Evolutionary conservation across 2,888 invertebrate species (phyloP).

Genomic region (Drosophila kambysellisi): DNA sequence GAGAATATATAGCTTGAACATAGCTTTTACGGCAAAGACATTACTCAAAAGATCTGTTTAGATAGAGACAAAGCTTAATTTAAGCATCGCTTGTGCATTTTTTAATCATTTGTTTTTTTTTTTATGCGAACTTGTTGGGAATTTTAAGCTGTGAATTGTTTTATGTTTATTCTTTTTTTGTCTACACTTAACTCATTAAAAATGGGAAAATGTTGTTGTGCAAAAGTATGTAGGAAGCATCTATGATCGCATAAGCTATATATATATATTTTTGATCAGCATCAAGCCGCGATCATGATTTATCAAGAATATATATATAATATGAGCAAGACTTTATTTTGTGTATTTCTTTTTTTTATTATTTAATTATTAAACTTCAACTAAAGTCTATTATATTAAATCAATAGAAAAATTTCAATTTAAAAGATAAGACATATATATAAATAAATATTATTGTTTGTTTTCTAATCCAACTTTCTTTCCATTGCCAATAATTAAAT

Average conservation of each 20-base stretch:
- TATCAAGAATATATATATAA: background rate
- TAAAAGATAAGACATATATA: background rate
- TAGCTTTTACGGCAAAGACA: background rate
- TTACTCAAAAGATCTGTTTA: slow-evolving; percentile 6
- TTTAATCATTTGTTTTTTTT: background rate
- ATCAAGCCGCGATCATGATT: background rate
- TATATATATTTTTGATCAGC: background rate
- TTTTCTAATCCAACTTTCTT: background rate
- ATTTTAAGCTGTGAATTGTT: background rate
- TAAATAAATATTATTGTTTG: background rate
- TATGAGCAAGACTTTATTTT: background rate
- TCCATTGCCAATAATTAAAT: background rate
- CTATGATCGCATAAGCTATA: background rate
- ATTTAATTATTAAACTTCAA: too few relatives aligned
- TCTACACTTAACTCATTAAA: background rate
- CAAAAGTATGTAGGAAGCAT: background rate
- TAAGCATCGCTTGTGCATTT: background rate
- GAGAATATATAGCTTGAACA: background rate
- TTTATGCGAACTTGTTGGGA: background rate
- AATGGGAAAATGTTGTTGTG: background rate
- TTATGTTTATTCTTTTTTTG: background rate
- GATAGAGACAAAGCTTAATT: background rate
- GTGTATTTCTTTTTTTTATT: too few relatives aligned
- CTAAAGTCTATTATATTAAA: background rate
- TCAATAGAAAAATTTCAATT: background rate